Evolutionary conservation across 2,888 invertebrate species (phyloP), one percentile per base, ranked within the genome.

Genomic region (Dryobota labecula): DNA sequence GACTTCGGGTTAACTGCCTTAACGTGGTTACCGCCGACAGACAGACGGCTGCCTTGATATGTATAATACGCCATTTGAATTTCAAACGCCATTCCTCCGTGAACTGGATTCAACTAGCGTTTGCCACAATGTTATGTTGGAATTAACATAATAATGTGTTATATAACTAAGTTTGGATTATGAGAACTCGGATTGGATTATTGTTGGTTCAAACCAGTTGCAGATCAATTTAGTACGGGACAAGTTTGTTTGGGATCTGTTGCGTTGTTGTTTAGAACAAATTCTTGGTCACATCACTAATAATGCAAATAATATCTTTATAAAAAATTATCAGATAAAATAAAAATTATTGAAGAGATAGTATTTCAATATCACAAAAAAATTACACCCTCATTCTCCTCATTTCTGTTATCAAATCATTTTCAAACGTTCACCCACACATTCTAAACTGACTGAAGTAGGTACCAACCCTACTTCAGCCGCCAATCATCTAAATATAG

Each of bases 51-150:
- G 76, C 83, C 77, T 83, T 84, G 85, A 87, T 87, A 85, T 87
- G 88, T 89, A 88, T 89, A 88, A 88, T 88, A 85, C 82, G 87
- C 86, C 82, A 90, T 91, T 91, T 90, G 91, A 91, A 90, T 90
- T 88, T 88, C 89, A 88, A 90, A 90, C 86, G 79, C 69, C 76
- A 75, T 73, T 82, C 81, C 76, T 61, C 69, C 76, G 84, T 82
- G 83, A 84, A 86, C 78, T 80, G 83, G 78, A 80, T 86, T 81
- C 78, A 80, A 82, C 82, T 76, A 78, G 81, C 82, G 78, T 80
- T 76, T 80, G 83, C 84, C 80, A 70, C 76, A 83, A 84, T 83
- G 85, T 83, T 87, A 81, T 74, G 79, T 76, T 70, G 69, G 24
- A 67, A 82, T 85, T 85, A 86, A 80, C 83, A 84, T 86, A 83